These are phyloP conservation scores for Rhagoletis zephyria DNA, from an alignment of 1,140 invertebrate genomes.

Conservation along the genomic window DNA sequence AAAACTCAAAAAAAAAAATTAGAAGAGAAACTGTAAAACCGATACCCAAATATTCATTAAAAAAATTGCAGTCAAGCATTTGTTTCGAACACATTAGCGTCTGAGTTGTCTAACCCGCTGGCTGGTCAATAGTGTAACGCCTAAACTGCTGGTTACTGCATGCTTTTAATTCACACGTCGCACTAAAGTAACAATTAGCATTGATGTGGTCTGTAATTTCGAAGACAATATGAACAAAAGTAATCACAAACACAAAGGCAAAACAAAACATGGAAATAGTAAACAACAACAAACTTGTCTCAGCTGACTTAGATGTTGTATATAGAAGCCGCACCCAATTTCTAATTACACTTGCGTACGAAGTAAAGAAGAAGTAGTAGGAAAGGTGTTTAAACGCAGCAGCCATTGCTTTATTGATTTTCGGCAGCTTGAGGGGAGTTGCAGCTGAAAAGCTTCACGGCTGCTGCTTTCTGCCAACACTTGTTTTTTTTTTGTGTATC, in stretches of 20 bases:
- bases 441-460: conserved; percentile 6
- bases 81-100: not conserved
- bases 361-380: not conserved
- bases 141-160: not conserved
- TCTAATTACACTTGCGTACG: not conserved
- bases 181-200: conserved; percentile 33
- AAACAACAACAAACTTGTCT: not conserved
- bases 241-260: not conserved
- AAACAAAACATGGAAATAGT: not conserved
- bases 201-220: conserved; percentile 41
- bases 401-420: conserved; percentile 13
- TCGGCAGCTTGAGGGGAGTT: not conserved
- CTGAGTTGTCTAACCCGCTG: no score
- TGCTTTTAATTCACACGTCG: conserved; percentile 19
- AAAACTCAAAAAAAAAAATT: not conserved
- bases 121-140: not conserved
- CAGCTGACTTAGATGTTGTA: not conserved
- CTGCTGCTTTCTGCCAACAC: not conserved
- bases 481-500: not conserved
- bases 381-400: not conserved
- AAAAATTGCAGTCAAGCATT: conserved; percentile 46
- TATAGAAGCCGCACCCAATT: conserved; percentile 24
- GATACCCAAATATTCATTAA: not conserved
- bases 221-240: conserved; percentile 21
- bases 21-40: not conserved